phyloP scores from a whole-genome alignment of 2,888 invertebrate species.

The Brachynemurus nebulosus region DNA sequence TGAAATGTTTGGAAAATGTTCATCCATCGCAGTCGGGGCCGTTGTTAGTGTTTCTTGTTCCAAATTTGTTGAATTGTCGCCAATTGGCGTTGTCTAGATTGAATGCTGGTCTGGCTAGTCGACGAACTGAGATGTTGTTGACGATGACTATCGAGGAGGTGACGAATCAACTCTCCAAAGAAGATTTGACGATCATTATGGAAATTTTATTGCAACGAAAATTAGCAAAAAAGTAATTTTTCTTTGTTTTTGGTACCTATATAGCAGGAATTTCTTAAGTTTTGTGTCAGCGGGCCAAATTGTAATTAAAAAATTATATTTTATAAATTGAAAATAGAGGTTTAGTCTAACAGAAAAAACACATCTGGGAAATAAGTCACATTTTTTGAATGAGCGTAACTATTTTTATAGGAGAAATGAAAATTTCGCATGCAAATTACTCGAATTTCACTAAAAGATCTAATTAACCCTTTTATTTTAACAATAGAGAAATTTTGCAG shows the following conservation, averaged over 20 bases:
- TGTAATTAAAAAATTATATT: too few species aligned
- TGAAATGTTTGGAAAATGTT: slow-evolving; percentile 54
- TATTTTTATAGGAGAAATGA: too few species aligned
- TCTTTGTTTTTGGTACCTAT: slow-evolving; percentile 13
- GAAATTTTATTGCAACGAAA: slow-evolving; percentile 43
- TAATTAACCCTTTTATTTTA: too few species aligned
- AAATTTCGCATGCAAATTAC: too few species aligned
- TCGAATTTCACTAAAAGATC: too few species aligned
- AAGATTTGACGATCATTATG: slow-evolving; percentile 52
- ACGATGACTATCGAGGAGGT: slow-evolving; percentile 45
- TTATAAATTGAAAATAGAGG: too few species aligned
- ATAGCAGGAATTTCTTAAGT: neutral
- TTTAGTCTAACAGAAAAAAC: too few species aligned
- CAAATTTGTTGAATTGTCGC: slow-evolving; percentile 49
- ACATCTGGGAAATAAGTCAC: too few species aligned
- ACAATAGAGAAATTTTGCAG: too few species aligned
- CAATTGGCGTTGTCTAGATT: slow-evolving; percentile 51
- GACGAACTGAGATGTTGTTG: slow-evolving; percentile 52
- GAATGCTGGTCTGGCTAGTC: slow-evolving; percentile 58
- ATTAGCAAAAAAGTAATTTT: slow-evolving; percentile 43
- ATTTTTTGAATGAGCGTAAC: too few species aligned
- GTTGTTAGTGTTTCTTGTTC: slow-evolving; percentile 45
- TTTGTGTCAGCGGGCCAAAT: too few species aligned
- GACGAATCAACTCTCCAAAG: slow-evolving; percentile 47
- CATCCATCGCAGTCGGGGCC: slow-evolving; percentile 59